Conservation (phyloP, 1,140 invertebrate species). For the Temnothorax nylanderi region DNA sequence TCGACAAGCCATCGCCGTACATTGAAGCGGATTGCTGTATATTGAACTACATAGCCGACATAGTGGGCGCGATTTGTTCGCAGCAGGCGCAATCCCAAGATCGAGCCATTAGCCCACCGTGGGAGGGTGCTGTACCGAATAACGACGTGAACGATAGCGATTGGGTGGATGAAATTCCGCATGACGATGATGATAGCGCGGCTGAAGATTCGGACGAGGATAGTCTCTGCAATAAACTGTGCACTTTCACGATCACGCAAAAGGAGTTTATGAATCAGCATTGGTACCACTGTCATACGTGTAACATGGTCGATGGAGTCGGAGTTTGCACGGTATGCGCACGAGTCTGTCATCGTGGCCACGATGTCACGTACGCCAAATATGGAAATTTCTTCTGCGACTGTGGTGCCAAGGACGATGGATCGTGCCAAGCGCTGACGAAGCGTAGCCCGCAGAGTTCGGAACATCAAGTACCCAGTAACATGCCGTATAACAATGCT, state of each 20-base stretch:
- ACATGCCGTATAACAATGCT: constrained; percentile 66
- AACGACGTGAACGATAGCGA: constrained; percentile 92
- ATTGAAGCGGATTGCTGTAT: constrained; percentile 93
- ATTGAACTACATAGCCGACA: constrained; percentile 91
- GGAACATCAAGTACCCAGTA: constrained; percentile 82
- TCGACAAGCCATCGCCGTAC: constrained; percentile 84
- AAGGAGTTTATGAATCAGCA: constrained; percentile 99
- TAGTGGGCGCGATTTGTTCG: constrained; percentile 88
- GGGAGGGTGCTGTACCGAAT: constrained; percentile 91
- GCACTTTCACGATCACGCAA: constrained; percentile 98
- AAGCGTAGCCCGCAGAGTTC: constrained; percentile 89
- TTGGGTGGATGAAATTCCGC: constrained; percentile 92
- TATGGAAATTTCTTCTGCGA: constrained; percentile 99
- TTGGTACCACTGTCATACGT: constrained; percentile 99
- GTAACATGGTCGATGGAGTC: constrained; percentile 98
- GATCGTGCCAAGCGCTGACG: constrained; percentile 90
- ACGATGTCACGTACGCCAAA: constrained; percentile 99
- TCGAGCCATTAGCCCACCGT: constrained; percentile 90
- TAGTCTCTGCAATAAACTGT: constrained; percentile 96
- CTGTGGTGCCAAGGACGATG: constrained; percentile 98
- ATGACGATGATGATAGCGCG: constrained; percentile 96
- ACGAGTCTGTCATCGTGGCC: constrained; percentile 97
- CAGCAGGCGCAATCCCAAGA: constrained; percentile 82
- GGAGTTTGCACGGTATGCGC: constrained; percentile 99
- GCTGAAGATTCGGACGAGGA: constrained; percentile 98